phyloP scores from a whole-genome alignment of 2,888 invertebrate species.

The Chromoteleia sp. region DNA sequence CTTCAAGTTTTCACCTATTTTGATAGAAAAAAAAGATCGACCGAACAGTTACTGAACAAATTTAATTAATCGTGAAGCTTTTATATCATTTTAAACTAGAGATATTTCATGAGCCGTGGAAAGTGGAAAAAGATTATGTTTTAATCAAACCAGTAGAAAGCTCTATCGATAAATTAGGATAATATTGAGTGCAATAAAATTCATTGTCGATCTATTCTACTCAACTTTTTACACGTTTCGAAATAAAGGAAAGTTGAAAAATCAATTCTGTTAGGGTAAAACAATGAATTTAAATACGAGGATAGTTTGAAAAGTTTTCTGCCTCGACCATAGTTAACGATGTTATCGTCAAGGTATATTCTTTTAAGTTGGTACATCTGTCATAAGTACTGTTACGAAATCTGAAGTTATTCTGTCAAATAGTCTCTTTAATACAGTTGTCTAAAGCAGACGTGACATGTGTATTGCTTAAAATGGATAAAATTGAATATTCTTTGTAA shows the following conservation, averaged over 20 bases:
- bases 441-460: too few species aligned
- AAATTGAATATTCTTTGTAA: too few species aligned
- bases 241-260: background rate
- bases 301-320: too few species aligned
- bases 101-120: background rate
- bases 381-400: too few species aligned
- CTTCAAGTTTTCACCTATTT: background rate
- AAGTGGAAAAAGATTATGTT: background rate
- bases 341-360: too few species aligned
- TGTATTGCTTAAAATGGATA: too few species aligned
- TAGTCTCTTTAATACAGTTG: too few species aligned
- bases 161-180: background rate
- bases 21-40: background rate
- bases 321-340: too few species aligned
- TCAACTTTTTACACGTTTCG: background rate
- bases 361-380: too few species aligned
- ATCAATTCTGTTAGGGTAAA: background rate
- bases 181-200: background rate
- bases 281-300: background rate
- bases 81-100: background rate
- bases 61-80: background rate
- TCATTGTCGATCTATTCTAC: background rate
- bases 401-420: too few species aligned
- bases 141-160: background rate
- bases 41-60: too few species aligned